Percentiles rank a stretch among this genome's conserved stretches.
Evolutionary conservation across 2,888 invertebrate species (phyloP).

Genomic region (Andrena camellia): DNA sequence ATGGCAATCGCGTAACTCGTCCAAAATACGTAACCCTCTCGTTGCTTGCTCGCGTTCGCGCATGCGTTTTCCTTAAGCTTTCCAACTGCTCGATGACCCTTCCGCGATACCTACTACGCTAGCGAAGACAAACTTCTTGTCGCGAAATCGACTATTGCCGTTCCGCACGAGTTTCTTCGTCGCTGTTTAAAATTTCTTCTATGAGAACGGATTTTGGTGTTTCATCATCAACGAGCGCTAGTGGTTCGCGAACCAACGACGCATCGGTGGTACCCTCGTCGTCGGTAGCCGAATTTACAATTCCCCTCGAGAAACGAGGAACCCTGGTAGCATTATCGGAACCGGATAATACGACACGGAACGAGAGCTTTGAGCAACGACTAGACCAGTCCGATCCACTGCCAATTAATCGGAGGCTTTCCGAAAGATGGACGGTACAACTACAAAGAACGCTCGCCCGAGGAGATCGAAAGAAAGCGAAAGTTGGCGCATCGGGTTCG

Average conservation of each 20-base stretch:
- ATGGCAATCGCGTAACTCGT: conserved; percentile 29
- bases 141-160: no score
- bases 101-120: no score
- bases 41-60: conserved; percentile 17
- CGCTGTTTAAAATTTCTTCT: conserved; percentile 75
- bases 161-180: conserved; percentile 17
- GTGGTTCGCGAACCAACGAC: conserved; percentile 63
- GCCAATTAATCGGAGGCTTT: neutral
- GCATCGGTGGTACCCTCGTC: conserved; percentile 39
- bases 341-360: neutral
- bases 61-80: conserved; percentile 15
- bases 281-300: conserved; percentile 3
- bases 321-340: neutral
- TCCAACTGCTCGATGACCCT: neutral
- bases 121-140: no score
- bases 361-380: neutral
- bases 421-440: neutral
- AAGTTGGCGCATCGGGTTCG: neutral
- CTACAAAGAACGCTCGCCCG: neutral
- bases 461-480: neutral
- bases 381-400: neutral
- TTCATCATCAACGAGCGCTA: conserved; percentile 66
- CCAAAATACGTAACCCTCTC: conserved; percentile 21
- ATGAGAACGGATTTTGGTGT: conserved; percentile 75
- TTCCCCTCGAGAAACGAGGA: neutral